These are phyloP conservation scores for Rotaria socialis DNA, from an alignment of 2,888 invertebrate species.

Conservation along the genomic window DNA sequence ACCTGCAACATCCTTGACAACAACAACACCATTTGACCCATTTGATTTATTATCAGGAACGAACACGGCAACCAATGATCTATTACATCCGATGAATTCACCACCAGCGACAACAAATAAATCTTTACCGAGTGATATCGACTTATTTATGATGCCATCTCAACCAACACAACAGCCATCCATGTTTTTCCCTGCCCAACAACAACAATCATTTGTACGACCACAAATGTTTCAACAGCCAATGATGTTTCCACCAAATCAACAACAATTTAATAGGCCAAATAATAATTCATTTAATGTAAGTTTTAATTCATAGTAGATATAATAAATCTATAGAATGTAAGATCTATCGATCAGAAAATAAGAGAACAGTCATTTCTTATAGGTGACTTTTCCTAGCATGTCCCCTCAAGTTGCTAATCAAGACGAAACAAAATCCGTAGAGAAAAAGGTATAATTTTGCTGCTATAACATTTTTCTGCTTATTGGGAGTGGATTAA, in stretches of 20 bases:
- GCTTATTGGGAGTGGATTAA: background rate
- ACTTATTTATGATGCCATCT: background rate
- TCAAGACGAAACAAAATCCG: background rate
- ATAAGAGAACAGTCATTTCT: background rate
- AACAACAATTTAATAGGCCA: background rate
- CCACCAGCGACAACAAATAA: background rate
- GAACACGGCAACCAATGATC: background rate
- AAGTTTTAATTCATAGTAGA: background rate
- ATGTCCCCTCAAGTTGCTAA: background rate
- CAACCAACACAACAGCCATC: background rate
- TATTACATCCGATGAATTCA: background rate
- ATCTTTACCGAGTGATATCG: background rate
- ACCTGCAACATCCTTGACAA: background rate
- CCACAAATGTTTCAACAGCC: background rate
- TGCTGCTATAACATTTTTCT: background rate
- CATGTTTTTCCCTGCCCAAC: background rate
- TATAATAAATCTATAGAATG: no score
- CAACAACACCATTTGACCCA: background rate
- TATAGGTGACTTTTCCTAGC: background rate
- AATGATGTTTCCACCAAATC: background rate
- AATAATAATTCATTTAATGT: background rate
- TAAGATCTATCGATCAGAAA: background rate
- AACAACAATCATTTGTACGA: background rate
- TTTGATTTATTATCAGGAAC: background rate
- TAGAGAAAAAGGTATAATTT: constrained; percentile 7